Conservation (phyloP, 37 sponge, comb jelly and placozoan species). For the Geodia barretti region DNA sequence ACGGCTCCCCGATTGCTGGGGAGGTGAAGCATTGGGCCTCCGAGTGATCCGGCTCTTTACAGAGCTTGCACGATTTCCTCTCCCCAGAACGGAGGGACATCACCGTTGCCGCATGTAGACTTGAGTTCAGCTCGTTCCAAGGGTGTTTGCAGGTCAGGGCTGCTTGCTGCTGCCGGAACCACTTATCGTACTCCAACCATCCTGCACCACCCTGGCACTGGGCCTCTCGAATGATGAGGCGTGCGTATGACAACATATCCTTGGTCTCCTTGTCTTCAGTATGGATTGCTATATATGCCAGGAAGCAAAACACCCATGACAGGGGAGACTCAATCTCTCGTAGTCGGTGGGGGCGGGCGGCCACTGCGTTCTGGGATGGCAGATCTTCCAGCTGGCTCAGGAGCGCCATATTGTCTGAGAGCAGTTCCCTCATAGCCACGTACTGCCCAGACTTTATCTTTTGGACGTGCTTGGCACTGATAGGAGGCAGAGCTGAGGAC, state of each 20-base stretch:
- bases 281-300: not conserved
- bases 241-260: not conserved
- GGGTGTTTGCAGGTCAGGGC: not conserved
- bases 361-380: not conserved
- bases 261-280: not conserved
- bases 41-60: not conserved
- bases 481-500: not conserved
- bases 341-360: not conserved
- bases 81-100: not conserved
- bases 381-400: not conserved
- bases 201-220: conserved; percentile 4
- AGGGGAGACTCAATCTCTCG: not conserved
- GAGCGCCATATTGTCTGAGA: not conserved
- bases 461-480: not conserved
- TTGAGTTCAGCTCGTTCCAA: conserved; percentile 1
- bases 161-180: conserved; percentile 5
- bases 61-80: not conserved
- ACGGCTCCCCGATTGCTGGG: no score
- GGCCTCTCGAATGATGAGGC: not conserved
- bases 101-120: not conserved
- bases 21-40: not conserved
- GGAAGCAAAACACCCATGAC: not conserved
- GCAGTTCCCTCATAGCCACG: not conserved
- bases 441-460: not conserved
- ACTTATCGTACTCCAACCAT: conserved; percentile 6